phyloP scores from a whole-genome alignment of 2,113 vertebrate species.

The Haemorhous mexicanus region DNA sequence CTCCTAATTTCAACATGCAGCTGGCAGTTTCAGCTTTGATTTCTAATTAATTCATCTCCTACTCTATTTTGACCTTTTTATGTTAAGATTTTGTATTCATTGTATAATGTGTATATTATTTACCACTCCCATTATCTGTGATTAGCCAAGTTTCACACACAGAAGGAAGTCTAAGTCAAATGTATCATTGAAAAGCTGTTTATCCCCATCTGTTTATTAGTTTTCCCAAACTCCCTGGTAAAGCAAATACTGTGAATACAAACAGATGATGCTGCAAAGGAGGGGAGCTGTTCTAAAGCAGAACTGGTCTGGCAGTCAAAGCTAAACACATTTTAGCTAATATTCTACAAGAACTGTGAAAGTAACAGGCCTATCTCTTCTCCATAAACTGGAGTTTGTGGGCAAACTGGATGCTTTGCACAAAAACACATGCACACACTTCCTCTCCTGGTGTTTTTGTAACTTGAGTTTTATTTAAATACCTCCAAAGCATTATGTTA shows the following conservation, averaged over 20 bases:
- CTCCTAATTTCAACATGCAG: neutral
- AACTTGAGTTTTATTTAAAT: slow-evolving; percentile 65
- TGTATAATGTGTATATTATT: rapidly evolving
- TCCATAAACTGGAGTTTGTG: neutral
- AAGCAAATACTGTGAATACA: neutral
- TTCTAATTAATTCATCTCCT: neutral
- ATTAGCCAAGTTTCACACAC: neutral
- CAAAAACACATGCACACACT: neutral
- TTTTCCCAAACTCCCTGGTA: neutral
- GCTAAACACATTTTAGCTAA: neutral
- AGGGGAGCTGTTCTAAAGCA: neutral
- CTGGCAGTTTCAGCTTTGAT: neutral
- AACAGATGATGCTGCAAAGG: neutral
- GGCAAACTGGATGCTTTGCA: neutral
- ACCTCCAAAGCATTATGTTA: slow-evolving; percentile 55
- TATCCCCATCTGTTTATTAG: neutral
- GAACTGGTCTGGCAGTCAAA: neutral
- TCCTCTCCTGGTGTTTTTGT: neutral
- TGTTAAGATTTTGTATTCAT: neutral
- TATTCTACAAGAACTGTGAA: neutral
- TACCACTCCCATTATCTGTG: neutral
- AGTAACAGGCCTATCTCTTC: neutral
- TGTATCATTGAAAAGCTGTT: neutral
- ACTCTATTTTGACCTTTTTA: neutral
- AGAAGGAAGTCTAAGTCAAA: neutral